Base-by-base conservation (phyloP, 2,797 vertebrate genomes). In the Lutjanus argentimaculatus region DNA sequence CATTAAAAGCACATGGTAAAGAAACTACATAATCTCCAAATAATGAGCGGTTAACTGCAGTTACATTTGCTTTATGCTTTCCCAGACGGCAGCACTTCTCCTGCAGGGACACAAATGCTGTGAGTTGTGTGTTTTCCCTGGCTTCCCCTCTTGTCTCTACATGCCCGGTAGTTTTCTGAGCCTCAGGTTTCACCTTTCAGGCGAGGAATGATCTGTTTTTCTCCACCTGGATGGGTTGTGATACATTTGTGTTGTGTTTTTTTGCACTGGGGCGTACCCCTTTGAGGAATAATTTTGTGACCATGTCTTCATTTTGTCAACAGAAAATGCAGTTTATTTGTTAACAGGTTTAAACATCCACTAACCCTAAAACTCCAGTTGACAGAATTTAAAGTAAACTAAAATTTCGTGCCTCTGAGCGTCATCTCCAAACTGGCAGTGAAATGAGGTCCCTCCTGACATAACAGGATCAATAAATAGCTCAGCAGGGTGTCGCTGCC, bases 81-180 rank as follows among this genome's bases (percentile, higher is more conserved):
- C 51, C 7, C 65, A 79, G 49, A 56, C 43, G 11, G 70, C 69
- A 52, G 58, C 15, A 9, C 36, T 61, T 52, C 57, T 78, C 30
- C 42, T 73, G 59, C 48, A 48, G 19, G 17, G 62, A 80, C 8
- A 53, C 55, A 83, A 85, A 85, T 11, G 16, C 65, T 16, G 15
- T 65, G n/a, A 53, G 56, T 22, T 58, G 70, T 81, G 77, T 73
- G 69, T 77, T 80, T 75, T 68, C 77, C 55, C 52, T 21, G 36
- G 14, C 80, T 79, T 52, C 9, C 61, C 51, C 66, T 91, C 92
- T 11, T 91, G 93, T 88, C 89, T 81, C 83, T 79, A 90, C 93
- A 91, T 30, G 93, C 82, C 92, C 68, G 13, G 46, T 12, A 19
- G 69, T 82, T 83, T 69, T 80, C 77, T 65, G 51, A 67, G 75